Evolutionary conservation across 2,797 vertebrate genomes (phyloP).

Genomic region (Sebastolobus altivelis): DNA sequence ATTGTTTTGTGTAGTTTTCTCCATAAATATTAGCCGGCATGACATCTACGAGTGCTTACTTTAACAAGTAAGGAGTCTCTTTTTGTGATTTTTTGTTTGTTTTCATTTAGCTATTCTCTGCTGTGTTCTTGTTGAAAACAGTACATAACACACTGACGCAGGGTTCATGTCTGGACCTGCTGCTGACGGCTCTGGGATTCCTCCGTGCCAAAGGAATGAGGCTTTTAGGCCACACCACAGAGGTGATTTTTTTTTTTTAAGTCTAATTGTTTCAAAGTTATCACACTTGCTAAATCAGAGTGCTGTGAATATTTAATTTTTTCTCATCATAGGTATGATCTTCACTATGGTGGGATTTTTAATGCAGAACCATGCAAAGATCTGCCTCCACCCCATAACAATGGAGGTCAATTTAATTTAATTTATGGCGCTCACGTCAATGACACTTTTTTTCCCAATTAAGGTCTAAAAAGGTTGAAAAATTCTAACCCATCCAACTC

Average conservation of each 20-base stretch:
- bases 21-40: conserved; percentile 30
- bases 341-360: rapidly evolving
- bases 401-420: background rate
- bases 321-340: background rate
- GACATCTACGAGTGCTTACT: conserved; percentile 9
- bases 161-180: conserved; percentile 70
- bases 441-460: no score
- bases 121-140: conserved; percentile 3
- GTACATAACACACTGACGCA: conserved; percentile 12
- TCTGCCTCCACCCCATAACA: rapidly evolving
- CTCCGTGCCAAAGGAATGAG: conserved; percentile 41
- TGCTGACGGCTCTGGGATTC: conserved; percentile 51
- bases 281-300: background rate
- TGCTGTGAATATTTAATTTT: background rate
- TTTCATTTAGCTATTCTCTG: conserved; percentile 4
- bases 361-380: background rate
- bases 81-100: background rate
- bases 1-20: conserved; percentile 25
- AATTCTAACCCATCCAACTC: no score
- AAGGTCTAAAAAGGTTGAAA: no score
- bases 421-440: background rate
- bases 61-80: background rate
- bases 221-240: background rate
- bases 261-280: background rate
- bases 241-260: background rate